Percentiles rank a stretch among this genome's conserved stretches.
phyloP scores from a whole-genome alignment of 2,888 invertebrate species.

The Plebejus argus region DNA sequence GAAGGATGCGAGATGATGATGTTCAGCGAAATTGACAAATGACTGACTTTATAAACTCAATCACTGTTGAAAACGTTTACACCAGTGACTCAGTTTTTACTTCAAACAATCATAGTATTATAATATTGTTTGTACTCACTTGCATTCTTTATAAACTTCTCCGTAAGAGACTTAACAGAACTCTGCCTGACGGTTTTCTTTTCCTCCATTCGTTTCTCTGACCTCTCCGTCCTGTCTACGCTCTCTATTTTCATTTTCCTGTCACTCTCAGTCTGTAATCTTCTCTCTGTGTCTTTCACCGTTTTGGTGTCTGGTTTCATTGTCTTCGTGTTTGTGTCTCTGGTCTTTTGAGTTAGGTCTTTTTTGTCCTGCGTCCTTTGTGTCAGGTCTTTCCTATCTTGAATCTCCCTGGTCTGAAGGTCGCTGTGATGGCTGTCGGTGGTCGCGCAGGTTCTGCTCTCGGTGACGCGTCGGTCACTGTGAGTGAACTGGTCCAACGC shows the following conservation, averaged over 20 bases:
- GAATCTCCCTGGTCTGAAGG: conserved; percentile 40
- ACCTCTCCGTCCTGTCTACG: conserved; percentile 44
- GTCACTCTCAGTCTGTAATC: conserved; percentile 43
- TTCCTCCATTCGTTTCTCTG: conserved; percentile 48
- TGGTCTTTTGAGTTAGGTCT: conserved; percentile 31
- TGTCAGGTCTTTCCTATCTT: conserved; percentile 37
- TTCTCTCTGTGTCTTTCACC: conserved; percentile 16
- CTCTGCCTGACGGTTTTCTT: conserved; percentile 82
- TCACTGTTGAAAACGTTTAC: too few relatives aligned
- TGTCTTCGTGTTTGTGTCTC: conserved; percentile 17
- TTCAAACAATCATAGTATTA: too few relatives aligned
- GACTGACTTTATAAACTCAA: too few relatives aligned
- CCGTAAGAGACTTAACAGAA: conserved; percentile 89
- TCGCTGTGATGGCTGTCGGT: conserved; percentile 44
- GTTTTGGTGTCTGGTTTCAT: conserved; percentile 17
- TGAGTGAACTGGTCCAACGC: conserved; percentile 71
- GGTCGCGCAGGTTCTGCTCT: conserved; percentile 48
- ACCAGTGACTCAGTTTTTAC: too few relatives aligned
- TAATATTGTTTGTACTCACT: conserved; percentile 55
- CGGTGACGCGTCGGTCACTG: conserved; percentile 58
- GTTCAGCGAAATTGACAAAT: too few relatives aligned
- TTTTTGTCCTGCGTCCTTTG: background rate
- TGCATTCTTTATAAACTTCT: conserved; percentile 88
- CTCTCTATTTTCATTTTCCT: conserved; percentile 52
- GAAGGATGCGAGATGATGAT: too few relatives aligned